phyloP scores from a whole-genome alignment of 2,888 invertebrate species.

The Patella pellucida region DNA sequence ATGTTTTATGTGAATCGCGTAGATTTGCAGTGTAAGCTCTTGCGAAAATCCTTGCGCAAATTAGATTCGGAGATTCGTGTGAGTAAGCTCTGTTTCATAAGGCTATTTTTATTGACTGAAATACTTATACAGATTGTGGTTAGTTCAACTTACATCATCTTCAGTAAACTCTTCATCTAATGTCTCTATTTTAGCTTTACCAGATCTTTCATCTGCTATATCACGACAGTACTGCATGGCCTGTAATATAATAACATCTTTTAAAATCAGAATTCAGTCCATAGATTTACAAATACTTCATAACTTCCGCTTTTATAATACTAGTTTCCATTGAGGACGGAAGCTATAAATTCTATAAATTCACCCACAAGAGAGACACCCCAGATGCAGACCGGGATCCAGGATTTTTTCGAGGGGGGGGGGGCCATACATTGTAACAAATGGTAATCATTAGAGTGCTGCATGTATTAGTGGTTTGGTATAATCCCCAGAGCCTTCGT shows the following conservation, averaged over 20 bases:
- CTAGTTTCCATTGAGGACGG: too few relatives aligned
- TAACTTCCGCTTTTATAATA: too few relatives aligned
- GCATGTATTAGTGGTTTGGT: too few relatives aligned
- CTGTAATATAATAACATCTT: constrained; percentile 31
- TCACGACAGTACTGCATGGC: constrained; percentile 57
- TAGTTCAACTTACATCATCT: constrained; percentile 35
- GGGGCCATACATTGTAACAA: too few relatives aligned
- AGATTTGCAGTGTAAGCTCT: neutral
- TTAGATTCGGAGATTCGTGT: neutral
- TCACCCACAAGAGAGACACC: too few relatives aligned
- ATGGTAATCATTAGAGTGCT: too few relatives aligned
- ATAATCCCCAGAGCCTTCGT: too few relatives aligned
- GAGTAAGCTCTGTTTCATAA: neutral
- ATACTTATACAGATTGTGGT: neutral
- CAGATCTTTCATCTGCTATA: constrained; percentile 58
- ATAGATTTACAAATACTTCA: neutral
- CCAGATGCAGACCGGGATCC: too few relatives aligned
- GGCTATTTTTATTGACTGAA: neutral
- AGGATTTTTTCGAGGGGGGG: too few relatives aligned
- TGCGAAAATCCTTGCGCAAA: constrained; percentile 7
- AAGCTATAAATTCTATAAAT: too few relatives aligned
- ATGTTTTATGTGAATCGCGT: neutral
- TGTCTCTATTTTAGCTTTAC: constrained; percentile 40
- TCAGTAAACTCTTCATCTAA: constrained; percentile 50
- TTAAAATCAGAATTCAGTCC: constrained; percentile 14